phyloP scores from a whole-genome alignment of 1,140 invertebrate genomes.

The Bilobella aurantiaca region DNA sequence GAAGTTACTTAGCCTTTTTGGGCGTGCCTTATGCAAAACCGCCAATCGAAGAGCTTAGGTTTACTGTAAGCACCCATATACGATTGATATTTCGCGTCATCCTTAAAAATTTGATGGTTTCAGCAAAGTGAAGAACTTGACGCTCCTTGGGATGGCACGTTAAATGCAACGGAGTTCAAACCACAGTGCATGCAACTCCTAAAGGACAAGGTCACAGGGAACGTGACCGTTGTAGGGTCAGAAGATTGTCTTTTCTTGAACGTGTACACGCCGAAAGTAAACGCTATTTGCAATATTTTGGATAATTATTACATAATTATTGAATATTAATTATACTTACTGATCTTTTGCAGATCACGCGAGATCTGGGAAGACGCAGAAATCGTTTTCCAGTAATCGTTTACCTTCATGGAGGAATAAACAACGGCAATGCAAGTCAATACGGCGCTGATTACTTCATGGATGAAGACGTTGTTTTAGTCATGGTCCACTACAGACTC shows the following conservation, averaged over 20 bases:
- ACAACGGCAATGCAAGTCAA: slow-evolving; percentile 38
- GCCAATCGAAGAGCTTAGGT: slow-evolving; percentile 43
- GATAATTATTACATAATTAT: too few relatives aligned
- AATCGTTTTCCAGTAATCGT: not conserved
- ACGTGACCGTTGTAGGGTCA: slow-evolving; percentile 1
- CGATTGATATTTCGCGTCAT: too few relatives aligned
- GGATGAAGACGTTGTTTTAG: slow-evolving; percentile 16
- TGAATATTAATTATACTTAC: too few relatives aligned
- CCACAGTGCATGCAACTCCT: not conserved
- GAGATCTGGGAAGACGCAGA: not conserved
- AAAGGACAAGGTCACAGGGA: not conserved
- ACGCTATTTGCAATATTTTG: not conserved
- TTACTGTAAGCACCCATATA: slow-evolving; percentile 37
- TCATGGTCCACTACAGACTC: slow-evolving; percentile 11
- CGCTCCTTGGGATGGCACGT: not conserved
- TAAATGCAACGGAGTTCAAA: not conserved
- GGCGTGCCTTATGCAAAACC: slow-evolving; percentile 47
- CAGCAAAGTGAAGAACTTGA: not conserved
- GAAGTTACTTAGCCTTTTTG: slow-evolving; percentile 35
- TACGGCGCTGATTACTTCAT: slow-evolving; percentile 13
- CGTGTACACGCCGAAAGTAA: slow-evolving; percentile 44
- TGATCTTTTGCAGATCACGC: not conserved
- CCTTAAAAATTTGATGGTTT: too few relatives aligned
- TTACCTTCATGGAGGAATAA: not conserved
- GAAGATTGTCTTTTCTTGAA: slow-evolving; percentile 51